Conservation (phyloP, 2,797 vertebrate genomes). For the Epinephelus malabaricus region DNA sequence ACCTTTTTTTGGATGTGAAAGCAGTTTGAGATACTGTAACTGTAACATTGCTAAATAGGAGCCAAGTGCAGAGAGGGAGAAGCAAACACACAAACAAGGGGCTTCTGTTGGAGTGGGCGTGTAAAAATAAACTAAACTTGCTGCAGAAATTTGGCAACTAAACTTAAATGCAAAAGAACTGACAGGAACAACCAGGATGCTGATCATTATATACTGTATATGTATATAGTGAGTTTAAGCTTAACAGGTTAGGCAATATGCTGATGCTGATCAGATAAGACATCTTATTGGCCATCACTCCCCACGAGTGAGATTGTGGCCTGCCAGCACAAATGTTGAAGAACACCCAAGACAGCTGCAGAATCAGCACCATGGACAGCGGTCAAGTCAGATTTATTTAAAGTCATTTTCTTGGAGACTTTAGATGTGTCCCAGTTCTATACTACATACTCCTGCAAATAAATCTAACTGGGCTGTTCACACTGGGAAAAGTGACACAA, state of each 20-base stretch:
- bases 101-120: conserved; percentile 6
- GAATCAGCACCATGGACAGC: conserved; percentile 54
- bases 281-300: background rate
- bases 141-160: conserved; percentile 8
- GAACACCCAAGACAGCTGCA: background rate
- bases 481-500: background rate
- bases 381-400: conserved; percentile 17
- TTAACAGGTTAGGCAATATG: background rate
- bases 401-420: conserved; percentile 7
- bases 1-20: conserved; percentile 16
- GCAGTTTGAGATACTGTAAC: background rate
- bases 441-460: background rate
- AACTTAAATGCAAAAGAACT: background rate
- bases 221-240: background rate
- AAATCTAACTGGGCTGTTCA: background rate
- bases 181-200: background rate
- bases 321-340: background rate
- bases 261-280: background rate
- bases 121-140: conserved; percentile 4
- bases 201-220: background rate
- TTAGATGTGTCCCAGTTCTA: conserved; percentile 3
- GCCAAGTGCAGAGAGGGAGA: conserved; percentile 2
- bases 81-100: conserved; percentile 14
- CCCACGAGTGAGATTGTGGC: background rate
- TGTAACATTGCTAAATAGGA: conserved; percentile 9